Evolutionary conservation across 2,113 vertebrate genomes (phyloP).

Genomic region (Stictonetta naevosa): DNA sequence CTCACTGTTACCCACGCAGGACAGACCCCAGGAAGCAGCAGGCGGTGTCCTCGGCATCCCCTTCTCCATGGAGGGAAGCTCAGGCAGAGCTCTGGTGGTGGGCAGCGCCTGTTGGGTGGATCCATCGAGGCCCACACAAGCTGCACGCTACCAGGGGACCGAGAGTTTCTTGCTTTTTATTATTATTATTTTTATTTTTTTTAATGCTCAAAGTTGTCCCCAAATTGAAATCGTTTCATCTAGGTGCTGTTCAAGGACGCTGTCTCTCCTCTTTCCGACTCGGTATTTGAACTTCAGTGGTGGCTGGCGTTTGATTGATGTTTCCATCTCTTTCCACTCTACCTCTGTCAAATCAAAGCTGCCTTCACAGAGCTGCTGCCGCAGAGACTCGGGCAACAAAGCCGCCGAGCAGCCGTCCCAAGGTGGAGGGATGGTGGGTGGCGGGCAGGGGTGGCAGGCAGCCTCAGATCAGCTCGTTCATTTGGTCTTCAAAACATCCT

Average conservation of each 20-base stretch:
- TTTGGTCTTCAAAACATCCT: conserved; percentile 28
- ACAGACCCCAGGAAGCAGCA: neutral
- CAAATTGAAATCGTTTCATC: neutral
- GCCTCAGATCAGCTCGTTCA: neutral
- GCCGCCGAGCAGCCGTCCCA: neutral
- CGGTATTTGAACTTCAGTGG: conserved; percentile 35
- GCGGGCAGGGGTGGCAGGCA: conserved; percentile 28
- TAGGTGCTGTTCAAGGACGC: neutral
- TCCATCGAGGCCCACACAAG: neutral
- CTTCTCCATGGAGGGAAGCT: neutral
- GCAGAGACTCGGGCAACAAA: neutral
- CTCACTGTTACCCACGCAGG: neutral
- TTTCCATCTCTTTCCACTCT: conserved; percentile 54
- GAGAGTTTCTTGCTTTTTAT: neutral
- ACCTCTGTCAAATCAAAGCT: conserved; percentile 62
- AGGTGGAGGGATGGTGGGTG: conserved; percentile 13
- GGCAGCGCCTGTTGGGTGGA: neutral
- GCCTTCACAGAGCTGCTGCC: neutral
- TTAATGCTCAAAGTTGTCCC: neutral
- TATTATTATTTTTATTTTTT: neutral
- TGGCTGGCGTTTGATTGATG: conserved; percentile 33
- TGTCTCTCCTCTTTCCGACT: conserved; percentile 27
- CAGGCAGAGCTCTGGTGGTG: neutral
- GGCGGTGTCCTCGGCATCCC: neutral
- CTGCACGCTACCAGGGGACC: neutral